Evolutionary conservation across 2,888 invertebrate species (phyloP), one percentile per base, ranked within the genome.

Genomic region (Caenorhabditis japonica): DNA sequence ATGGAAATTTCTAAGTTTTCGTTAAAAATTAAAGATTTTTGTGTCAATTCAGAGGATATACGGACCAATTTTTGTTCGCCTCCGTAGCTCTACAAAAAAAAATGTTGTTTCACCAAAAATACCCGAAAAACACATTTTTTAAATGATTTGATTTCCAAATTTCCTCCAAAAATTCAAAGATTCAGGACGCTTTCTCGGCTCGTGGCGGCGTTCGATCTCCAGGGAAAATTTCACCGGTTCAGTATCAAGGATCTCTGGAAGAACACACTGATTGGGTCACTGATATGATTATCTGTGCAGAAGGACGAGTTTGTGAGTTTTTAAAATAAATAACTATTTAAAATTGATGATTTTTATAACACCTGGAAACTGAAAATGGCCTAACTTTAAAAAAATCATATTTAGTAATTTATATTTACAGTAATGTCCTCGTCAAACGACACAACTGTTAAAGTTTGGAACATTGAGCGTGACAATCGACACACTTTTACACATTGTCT

Each of bases 221-320:
- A 8, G 59, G 60, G 1, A 77, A 69, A 46, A 52, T 30, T 13
- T 68, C 60, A 12, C 52, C 47, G 19, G 80, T 92, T 92, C 56
- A 97, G 19, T 85, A 95, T 88, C 91, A 94, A 73, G 94, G 95
- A 88, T 95, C 96, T 30, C 95, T 99, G 95, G 97, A 99, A 88
- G 97, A 99, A 89, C 99, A 99, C 88, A 97, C 97, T 2, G 99
- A 99, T 89, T 99, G 99, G 99, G 97, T 99, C 51, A 99, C 99
- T 89, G 99, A 99, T 89, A 95, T 99, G 88, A 94, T 97, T 38
- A 91, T 99, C 27, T 99, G 97, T 88, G 97, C 97, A 89, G 94
- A 94, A 78, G 97, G 97, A 36, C 93, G 94, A 89, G 95, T 97
- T 89, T 91, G 94, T 94, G 90, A 53, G 80, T 56, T n/a, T n/a